Percentiles rank a stretch among this genome's conserved stretches.
Conservation (phyloP, 92 coral and sea anemone genomes). For the Palythoa grandiflora region DNA sequence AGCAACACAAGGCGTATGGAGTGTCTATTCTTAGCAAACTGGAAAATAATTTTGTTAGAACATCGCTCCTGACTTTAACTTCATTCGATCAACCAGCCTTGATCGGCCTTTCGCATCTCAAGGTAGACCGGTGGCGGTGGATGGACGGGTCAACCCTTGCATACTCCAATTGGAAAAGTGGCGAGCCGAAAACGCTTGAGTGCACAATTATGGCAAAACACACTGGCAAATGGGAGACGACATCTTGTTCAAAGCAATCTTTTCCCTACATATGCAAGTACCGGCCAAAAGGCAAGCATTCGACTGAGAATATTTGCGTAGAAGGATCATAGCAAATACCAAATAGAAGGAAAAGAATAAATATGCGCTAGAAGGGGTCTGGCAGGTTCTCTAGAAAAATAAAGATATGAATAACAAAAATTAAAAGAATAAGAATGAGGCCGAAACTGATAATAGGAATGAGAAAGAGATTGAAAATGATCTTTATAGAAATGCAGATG, state of each 20-base stretch:
- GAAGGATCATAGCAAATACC: too few relatives aligned
- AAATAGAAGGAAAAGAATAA: too few relatives aligned
- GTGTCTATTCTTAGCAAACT: neutral
- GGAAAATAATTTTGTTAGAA: neutral
- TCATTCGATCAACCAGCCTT: neutral
- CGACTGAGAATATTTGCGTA: neutral
- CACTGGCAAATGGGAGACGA: conserved; percentile 13
- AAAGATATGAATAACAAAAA: too few relatives aligned
- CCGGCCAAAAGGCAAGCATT: conserved; percentile 1
- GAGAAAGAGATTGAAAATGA: too few relatives aligned
- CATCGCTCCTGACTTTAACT: neutral
- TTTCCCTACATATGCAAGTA: conserved; percentile 8
- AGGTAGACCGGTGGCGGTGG: neutral
- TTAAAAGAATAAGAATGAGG: too few relatives aligned
- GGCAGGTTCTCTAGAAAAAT: too few relatives aligned
- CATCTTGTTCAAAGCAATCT: neutral
- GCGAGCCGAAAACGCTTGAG: neutral
- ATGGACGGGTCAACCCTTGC: neutral
- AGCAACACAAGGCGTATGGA: neutral
- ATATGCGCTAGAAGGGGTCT: too few relatives aligned
- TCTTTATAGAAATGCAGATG: too few relatives aligned
- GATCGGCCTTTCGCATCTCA: conserved; percentile 4
- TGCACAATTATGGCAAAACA: neutral
- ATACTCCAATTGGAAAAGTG: neutral
- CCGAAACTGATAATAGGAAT: too few relatives aligned